A percentile compares a stretch with the other conserved stretches of the same genome.
Conservation (phyloP, 2,797 vertebrate species). For the Scolopax rusticola region DNA sequence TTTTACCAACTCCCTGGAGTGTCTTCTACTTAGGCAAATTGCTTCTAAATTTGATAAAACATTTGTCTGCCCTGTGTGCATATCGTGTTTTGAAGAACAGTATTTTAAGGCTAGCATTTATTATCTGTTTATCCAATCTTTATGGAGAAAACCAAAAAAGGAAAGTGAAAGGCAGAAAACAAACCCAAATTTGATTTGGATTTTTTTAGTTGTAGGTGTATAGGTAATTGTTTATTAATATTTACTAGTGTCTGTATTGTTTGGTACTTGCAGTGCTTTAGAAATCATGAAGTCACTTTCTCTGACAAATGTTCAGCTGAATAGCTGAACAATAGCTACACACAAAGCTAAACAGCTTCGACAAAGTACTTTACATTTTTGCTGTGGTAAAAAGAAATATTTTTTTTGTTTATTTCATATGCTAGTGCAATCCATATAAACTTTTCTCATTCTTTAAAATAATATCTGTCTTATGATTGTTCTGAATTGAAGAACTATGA, state of each 20-base stretch:
- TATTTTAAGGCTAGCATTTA: background rate
- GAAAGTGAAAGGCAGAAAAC: background rate
- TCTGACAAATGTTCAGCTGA: background rate
- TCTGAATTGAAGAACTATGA: background rate
- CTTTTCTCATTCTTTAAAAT: background rate
- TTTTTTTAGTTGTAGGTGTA: background rate
- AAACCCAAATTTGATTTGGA: background rate
- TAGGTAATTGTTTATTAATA: background rate
- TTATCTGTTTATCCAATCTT: background rate
- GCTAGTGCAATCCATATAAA: background rate
- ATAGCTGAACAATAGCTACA: no score
- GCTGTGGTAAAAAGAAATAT: background rate
- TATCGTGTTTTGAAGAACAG: background rate
- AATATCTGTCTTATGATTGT: background rate
- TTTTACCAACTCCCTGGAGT: background rate
- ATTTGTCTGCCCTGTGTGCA: background rate
- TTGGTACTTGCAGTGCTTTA: background rate
- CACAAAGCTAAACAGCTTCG: background rate
- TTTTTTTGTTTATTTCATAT: background rate
- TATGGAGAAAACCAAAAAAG: background rate
- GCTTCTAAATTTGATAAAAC: background rate
- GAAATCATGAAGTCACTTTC: background rate
- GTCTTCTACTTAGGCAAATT: background rate
- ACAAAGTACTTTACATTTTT: background rate
- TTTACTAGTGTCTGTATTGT: background rate